These are phyloP conservation scores for Drosophila limbata DNA, from an alignment of 2,888 invertebrate genomes.

Conservation along the genomic window DNA sequence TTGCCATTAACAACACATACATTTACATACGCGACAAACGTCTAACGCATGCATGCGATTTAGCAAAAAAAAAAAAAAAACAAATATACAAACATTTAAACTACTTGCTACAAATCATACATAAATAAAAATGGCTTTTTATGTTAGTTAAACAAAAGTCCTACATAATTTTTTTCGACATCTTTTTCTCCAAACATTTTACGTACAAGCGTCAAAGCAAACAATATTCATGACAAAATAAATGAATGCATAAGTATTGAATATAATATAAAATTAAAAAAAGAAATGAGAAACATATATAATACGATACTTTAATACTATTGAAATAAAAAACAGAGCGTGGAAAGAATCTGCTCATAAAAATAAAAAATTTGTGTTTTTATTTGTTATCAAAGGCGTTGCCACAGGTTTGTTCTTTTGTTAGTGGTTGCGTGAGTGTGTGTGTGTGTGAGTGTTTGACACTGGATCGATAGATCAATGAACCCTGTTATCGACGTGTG, in stretches of 20 bases:
- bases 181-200: slow-evolving; percentile 25
- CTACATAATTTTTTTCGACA: slow-evolving; percentile 33
- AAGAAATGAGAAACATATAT: slow-evolving; percentile 67
- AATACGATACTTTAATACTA: slow-evolving; percentile 83
- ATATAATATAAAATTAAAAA: slow-evolving; percentile 63
- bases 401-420: slow-evolving; percentile 8
- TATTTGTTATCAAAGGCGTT: slow-evolving; percentile 7
- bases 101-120: slow-evolving; percentile 60
- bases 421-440: background rate
- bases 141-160: slow-evolving; percentile 64
- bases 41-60: no score
- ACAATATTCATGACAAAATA: slow-evolving; percentile 45
- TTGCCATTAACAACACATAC: slow-evolving; percentile 53
- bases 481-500: slow-evolving; percentile 41
- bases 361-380: slow-evolving; percentile 48
- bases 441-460: slow-evolving; percentile 1
- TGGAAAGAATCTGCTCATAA: slow-evolving; percentile 67
- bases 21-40: slow-evolving; percentile 37
- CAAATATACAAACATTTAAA: slow-evolving; percentile 44
- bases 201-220: slow-evolving; percentile 44
- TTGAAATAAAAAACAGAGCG: slow-evolving; percentile 76
- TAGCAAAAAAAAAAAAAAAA: slow-evolving; percentile 27
- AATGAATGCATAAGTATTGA: slow-evolving; percentile 68
- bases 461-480: slow-evolving; percentile 48
- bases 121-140: slow-evolving; percentile 67